Evolutionary conservation across 2,888 invertebrate genomes (phyloP), one percentile per base, ranked within the genome.

Genomic region (Pocota personata): DNA sequence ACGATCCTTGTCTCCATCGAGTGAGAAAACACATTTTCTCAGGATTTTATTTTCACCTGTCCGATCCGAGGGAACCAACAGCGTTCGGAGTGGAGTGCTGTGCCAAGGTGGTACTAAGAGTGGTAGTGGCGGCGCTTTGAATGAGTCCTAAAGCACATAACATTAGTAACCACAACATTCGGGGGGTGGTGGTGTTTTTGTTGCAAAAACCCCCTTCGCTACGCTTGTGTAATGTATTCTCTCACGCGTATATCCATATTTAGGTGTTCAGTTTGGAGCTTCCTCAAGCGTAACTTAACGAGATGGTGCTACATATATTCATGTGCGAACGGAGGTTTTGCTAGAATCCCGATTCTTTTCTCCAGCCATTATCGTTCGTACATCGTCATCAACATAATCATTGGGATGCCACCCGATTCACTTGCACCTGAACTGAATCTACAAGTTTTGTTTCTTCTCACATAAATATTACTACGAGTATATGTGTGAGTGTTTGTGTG

Each of bases 31-130:
- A 75, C 62, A 71, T 71, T 86, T 86, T 58, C 69, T 71, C 46
- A 27, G 57, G 80, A 66, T 71, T 84, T 84, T 71, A 84, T 71
- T 71, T 69, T 80, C 75, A 84, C 79, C 84, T 86, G 84, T 80
- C 84, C 76, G 66, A 76, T 80, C 62, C 67, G 52, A 40, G 62
- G 73, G 67, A 75, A 79, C 35, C 14, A 50, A 14, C 24, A 24
- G 24, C 24, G 24, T 24, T 24, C 14, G 5, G 14, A 16, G 7
- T 27, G 12, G 24, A 50, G 32, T 7, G 8, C 4, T 2, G 8
- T 10, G 6, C 3, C 6, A 19, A 8, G 3, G n/a, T n/a, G 3
- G 27, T 16, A n/a, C n/a, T n/a, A n/a, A 14, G 52, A 6, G 32
- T 43, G 43, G 43, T 14, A 3, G 19, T 35, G 35, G 35, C 35